Evolutionary conservation across 2,888 invertebrate species (phyloP).

Genomic region (Chouioia cunea): DNA sequence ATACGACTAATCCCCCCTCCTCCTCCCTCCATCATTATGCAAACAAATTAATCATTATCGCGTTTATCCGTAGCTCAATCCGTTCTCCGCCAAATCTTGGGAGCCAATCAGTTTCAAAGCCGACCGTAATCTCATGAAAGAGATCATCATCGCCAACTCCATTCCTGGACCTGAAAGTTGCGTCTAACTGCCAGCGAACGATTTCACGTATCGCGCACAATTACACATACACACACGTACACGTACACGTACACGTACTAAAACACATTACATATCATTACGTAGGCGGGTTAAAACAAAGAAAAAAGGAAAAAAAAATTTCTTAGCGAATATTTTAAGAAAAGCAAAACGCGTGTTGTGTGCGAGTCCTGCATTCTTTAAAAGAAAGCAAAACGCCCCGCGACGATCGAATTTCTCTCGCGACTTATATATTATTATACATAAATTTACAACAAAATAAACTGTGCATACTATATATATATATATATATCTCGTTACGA

Average conservation of each 20-base stretch:
- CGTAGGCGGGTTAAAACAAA: background rate
- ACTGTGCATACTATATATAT: no score
- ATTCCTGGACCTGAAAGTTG: slow-evolving; percentile 91
- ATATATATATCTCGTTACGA: no score
- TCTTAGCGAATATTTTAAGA: background rate
- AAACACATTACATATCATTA: slow-evolving; percentile 34
- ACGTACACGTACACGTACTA: slow-evolving; percentile 10
- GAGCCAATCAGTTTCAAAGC: slow-evolving; percentile 67
- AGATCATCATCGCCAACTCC: slow-evolving; percentile 82
- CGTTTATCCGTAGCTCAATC: slow-evolving; percentile 60
- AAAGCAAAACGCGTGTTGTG: slow-evolving; percentile 41
- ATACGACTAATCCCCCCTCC: no score
- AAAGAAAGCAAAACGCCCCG: slow-evolving; percentile 30
- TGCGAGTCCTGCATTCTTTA: slow-evolving; percentile 44
- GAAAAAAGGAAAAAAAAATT: background rate
- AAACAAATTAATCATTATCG: background rate
- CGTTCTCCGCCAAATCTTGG: slow-evolving; percentile 67
- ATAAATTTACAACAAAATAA: no score
- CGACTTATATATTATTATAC: no score
- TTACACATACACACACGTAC: background rate
- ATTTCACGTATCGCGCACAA: background rate
- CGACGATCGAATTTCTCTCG: no score
- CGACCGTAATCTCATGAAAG: slow-evolving; percentile 67
- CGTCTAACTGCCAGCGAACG: slow-evolving; percentile 72
- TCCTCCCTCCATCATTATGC: slow-evolving; percentile 18